These are phyloP conservation scores for Montipora efflorescens DNA, from an alignment of 64 coral and sea anemone species.

Conservation along the genomic window DNA sequence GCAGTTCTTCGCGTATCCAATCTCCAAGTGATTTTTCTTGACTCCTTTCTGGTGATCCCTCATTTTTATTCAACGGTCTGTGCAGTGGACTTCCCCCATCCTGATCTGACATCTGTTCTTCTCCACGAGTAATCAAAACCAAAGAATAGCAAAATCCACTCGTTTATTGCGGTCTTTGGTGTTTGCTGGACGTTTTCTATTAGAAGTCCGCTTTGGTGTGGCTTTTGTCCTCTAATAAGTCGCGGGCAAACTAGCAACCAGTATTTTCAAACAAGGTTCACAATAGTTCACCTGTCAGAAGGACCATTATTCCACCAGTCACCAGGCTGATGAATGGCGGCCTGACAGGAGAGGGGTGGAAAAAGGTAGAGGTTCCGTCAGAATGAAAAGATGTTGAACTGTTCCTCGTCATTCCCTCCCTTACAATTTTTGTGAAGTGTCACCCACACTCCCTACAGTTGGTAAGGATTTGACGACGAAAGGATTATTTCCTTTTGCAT, in stretches of 20 bases:
- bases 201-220: background rate
- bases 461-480: no score
- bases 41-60: background rate
- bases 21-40: constrained; percentile 1
- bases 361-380: no score
- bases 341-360: no score
- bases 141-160: background rate
- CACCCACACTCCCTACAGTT: no score
- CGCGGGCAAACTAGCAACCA: background rate
- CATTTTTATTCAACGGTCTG: background rate
- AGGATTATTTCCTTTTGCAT: no score
- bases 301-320: background rate
- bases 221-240: background rate
- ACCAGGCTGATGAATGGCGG: no score
- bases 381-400: no score
- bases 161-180: background rate
- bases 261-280: background rate
- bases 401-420: no score
- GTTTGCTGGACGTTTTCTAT: background rate
- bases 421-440: no score
- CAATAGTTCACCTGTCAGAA: background rate
- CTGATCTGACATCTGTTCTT: background rate
- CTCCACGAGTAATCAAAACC: background rate
- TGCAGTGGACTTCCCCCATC: background rate
- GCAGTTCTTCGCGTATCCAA: constrained; percentile 45